These are phyloP conservation scores for Aphelenchoides avenae DNA, from an alignment of 1,140 invertebrate genomes.

Conservation along the genomic window DNA sequence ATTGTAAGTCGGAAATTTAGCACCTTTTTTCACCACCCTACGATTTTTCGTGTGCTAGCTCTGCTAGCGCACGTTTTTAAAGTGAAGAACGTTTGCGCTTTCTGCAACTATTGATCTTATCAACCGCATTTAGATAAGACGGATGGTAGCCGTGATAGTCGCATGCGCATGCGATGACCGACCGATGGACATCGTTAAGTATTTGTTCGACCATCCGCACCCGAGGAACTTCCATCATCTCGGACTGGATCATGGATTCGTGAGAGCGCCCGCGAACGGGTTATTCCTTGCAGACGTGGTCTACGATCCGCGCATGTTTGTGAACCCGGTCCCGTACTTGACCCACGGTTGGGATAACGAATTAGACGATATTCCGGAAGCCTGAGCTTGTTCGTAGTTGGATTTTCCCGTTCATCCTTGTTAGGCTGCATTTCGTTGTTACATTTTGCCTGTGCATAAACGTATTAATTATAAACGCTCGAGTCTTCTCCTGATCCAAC, in stretches of 20 bases:
- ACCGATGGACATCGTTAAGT: conserved; percentile 19
- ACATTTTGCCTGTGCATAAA: too few species aligned
- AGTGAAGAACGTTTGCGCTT: conserved; percentile 1
- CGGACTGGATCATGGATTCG: conserved; percentile 20
- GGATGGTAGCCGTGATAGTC: conserved; percentile 44
- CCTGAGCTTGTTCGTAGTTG: too few species aligned
- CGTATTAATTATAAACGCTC: too few species aligned
- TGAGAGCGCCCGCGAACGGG: conserved; percentile 42
- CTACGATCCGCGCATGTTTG: conserved; percentile 43
- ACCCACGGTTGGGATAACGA: conserved; percentile 42
- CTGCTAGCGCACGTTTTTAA: too few species aligned
- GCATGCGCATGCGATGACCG: conserved; percentile 21
- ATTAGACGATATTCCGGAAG: too few species aligned
- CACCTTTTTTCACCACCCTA: too few species aligned
- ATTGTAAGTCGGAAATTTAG: conserved; percentile 3
- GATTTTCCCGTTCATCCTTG: too few species aligned
- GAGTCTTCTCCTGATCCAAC: too few species aligned
- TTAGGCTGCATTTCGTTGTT: too few species aligned
- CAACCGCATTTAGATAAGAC: conserved; percentile 48
- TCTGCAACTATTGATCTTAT: too few species aligned
- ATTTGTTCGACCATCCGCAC: conserved; percentile 38
- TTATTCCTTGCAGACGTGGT: conserved; percentile 49
- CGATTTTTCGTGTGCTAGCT: too few species aligned
- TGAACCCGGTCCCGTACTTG: conserved; percentile 33
- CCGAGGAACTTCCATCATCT: conserved; percentile 30